Conservation (phyloP, 2,888 invertebrate species). For the Norana najaformis region DNA sequence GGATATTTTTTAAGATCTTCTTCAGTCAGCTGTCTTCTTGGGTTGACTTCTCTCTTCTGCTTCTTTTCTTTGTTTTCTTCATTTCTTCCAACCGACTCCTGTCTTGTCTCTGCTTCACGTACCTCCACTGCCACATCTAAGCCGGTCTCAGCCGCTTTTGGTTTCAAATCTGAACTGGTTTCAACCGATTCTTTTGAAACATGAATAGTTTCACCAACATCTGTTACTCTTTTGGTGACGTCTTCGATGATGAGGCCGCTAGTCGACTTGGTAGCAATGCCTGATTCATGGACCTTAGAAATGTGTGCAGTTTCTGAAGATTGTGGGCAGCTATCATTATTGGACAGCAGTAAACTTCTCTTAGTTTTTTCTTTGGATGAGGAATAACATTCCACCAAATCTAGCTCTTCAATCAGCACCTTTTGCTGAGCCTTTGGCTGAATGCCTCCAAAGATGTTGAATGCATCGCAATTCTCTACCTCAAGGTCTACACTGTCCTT, state of each 20-base stretch:
- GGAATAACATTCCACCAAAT: not conserved
- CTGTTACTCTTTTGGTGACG: not conserved
- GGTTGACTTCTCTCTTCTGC: not conserved
- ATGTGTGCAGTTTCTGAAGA: not conserved
- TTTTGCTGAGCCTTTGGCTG: not conserved
- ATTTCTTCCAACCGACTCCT: not conserved
- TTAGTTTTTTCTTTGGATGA: not conserved
- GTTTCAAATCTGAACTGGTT: not conserved
- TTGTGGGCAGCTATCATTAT: not conserved
- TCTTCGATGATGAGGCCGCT: not conserved
- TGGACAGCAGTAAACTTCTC: not conserved
- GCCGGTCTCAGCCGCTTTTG: not conserved
- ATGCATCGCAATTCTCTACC: not conserved
- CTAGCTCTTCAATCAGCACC: constrained; percentile 8
- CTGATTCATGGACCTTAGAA: not conserved
- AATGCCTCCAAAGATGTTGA: not conserved
- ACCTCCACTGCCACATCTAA: not conserved
- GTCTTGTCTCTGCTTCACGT: not conserved
- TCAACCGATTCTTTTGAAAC: not conserved
- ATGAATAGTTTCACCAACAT: not conserved
- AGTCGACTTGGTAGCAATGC: not conserved
- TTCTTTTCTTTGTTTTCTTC: not conserved
- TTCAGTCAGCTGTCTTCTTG: constrained; percentile 28
- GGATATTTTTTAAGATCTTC: constrained; percentile 35
- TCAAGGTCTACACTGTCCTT: not conserved